Percentiles rank a stretch among this genome's conserved stretches.
These are phyloP conservation scores for Drosophila kanapiae DNA, from an alignment of 1,140 invertebrate species.

Conservation along the genomic window DNA sequence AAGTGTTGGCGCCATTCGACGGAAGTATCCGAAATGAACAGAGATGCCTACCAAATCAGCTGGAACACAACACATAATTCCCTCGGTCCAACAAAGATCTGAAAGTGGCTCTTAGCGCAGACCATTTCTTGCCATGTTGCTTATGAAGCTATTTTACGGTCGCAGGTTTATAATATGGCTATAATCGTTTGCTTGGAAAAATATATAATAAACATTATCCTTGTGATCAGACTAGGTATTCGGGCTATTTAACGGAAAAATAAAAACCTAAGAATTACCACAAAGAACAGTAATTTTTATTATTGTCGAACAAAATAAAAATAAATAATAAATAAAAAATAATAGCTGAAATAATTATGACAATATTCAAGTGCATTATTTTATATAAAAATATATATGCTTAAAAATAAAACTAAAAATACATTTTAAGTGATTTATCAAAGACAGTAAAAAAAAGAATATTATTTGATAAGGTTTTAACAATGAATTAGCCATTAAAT, in stretches of 20 bases:
- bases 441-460: background rate
- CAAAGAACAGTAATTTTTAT: no score
- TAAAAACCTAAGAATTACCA: no score
- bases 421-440: background rate
- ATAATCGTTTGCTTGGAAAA: no score
- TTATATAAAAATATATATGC: no score
- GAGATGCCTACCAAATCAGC: constrained; percentile 60
- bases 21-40: constrained; percentile 38
- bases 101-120: background rate
- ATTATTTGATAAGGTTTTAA: background rate
- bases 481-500: background rate
- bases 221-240: background rate
- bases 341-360: no score
- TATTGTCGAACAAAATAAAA: no score
- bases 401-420: no score
- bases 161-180: background rate
- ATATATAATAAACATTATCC: background rate
- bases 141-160: constrained; percentile 7
- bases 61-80: constrained; percentile 22
- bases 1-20: constrained; percentile 60
- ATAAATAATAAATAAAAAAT: no score
- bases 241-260: no score
- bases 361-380: no score
- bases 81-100: background rate
- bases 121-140: background rate